These are phyloP conservation scores for Drosophila auraria DNA, from an alignment of 1,140 invertebrate genomes.

Conservation along the genomic window DNA sequence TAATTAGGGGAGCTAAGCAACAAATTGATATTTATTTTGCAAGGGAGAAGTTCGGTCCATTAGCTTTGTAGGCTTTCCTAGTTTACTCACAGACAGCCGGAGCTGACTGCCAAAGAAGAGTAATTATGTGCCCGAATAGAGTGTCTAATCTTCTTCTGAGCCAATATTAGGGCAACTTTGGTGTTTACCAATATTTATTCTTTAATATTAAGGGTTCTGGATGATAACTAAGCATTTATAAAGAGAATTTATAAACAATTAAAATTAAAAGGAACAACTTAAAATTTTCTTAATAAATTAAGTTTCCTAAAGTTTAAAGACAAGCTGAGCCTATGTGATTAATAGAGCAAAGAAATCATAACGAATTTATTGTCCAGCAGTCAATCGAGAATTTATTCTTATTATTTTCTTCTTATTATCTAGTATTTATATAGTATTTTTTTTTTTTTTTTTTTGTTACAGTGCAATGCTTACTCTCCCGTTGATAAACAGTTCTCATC, in stretches of 20 bases:
- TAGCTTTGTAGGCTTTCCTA: slow-evolving; percentile 10
- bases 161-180: not conserved
- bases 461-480: not conserved
- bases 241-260: not conserved
- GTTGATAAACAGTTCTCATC: slow-evolving; percentile 8
- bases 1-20: slow-evolving; percentile 35
- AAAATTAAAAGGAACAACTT: too few species aligned
- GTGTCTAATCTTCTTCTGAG: not conserved
- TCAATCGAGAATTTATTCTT: not conserved
- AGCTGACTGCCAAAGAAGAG: slow-evolving; percentile 3
- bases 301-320: not conserved
- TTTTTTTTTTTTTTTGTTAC: not conserved
- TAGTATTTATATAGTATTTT: not conserved
- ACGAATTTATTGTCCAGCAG: not conserved
- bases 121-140: slow-evolving; percentile 13
- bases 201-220: not conserved
- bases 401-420: too few species aligned
- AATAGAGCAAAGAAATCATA: not conserved
- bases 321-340: not conserved
- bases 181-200: not conserved
- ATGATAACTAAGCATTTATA: not conserved
- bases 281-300: not conserved
- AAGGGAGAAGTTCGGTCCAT: slow-evolving; percentile 8
- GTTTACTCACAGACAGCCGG: slow-evolving; percentile 10
- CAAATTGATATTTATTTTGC: slow-evolving; percentile 50